Conservation (phyloP, 2,113 vertebrate species). For the Platichthys stellatus region DNA sequence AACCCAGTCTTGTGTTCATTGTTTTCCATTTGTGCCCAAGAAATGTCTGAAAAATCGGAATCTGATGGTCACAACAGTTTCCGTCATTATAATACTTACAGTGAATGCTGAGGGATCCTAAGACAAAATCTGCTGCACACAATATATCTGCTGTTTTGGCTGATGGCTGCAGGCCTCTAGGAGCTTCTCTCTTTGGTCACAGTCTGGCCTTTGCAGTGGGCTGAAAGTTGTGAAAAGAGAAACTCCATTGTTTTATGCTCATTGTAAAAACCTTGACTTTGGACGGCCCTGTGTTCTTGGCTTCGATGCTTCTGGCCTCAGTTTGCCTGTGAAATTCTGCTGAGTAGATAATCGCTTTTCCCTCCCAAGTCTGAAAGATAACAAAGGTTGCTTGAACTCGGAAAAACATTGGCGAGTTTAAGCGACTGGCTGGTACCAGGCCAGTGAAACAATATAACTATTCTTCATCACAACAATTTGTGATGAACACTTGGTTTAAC, state of each 20-base stretch:
- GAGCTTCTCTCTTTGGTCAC: background rate
- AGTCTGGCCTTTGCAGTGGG: constrained; percentile 4
- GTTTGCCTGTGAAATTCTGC: constrained; percentile 35
- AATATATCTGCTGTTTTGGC: background rate
- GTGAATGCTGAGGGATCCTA: too few species aligned
- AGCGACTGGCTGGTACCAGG: constrained; percentile 4
- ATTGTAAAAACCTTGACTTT: constrained; percentile 43
- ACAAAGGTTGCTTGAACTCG: constrained; percentile 15
- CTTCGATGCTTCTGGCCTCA: constrained; percentile 38
- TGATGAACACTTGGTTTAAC: background rate
- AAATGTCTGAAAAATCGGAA: too few species aligned
- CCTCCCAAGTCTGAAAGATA: constrained; percentile 32
- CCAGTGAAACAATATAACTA: background rate
- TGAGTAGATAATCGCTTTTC: constrained; percentile 43
- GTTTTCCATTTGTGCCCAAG: too few species aligned
- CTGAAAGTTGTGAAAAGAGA: constrained; percentile 19
- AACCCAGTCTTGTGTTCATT: too few species aligned
- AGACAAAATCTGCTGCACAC: background rate
- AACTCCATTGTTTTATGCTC: constrained; percentile 45
- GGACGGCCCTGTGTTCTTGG: constrained; percentile 28
- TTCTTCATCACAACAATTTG: background rate
- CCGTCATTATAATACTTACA: too few species aligned
- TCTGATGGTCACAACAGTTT: too few species aligned
- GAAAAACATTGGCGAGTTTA: constrained; percentile 19
- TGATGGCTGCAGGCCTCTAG: background rate